These are phyloP conservation scores for Borostomias antarcticus DNA, from an alignment of 2,797 vertebrate species.

Conservation along the genomic window DNA sequence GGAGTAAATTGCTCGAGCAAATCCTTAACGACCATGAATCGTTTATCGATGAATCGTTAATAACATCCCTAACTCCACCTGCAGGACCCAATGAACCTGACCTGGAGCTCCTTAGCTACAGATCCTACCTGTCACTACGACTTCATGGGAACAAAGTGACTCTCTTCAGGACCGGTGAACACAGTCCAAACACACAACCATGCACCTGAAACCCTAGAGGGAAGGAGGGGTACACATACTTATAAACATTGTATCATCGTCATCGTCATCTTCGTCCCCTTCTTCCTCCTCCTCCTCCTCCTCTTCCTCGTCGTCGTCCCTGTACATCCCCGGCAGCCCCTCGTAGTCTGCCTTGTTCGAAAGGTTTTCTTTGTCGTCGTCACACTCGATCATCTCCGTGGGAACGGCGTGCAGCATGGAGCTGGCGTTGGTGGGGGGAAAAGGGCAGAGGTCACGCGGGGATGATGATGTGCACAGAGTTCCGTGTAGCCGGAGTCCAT, in stretches of 20 bases:
- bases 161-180: neutral
- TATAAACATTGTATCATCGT: conserved; percentile 88
- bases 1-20: too few species aligned
- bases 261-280: conserved; percentile 58
- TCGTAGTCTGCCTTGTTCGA: conserved; percentile 86
- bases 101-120: neutral
- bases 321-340: conserved; percentile 84
- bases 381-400: conserved; percentile 90
- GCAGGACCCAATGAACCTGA: neutral
- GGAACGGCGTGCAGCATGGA: conserved; percentile 90
- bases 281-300: conserved; percentile 73
- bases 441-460: conserved; percentile 31
- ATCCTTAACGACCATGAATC: too few species aligned
- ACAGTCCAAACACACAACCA: neutral
- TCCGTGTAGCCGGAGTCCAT: neutral
- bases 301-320: conserved; percentile 84
- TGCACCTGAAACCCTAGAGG: neutral
- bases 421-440: conserved; percentile 64
- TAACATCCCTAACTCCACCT: too few species aligned
- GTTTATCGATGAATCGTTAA: too few species aligned
- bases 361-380: conserved; percentile 96
- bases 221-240: conserved; percentile 73
- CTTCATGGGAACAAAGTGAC: neutral
- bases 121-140: neutral
- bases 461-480: neutral